Base-by-base conservation (phyloP, 2,797 vertebrate species). In the Poeciliopsis paucimaculata region DNA sequence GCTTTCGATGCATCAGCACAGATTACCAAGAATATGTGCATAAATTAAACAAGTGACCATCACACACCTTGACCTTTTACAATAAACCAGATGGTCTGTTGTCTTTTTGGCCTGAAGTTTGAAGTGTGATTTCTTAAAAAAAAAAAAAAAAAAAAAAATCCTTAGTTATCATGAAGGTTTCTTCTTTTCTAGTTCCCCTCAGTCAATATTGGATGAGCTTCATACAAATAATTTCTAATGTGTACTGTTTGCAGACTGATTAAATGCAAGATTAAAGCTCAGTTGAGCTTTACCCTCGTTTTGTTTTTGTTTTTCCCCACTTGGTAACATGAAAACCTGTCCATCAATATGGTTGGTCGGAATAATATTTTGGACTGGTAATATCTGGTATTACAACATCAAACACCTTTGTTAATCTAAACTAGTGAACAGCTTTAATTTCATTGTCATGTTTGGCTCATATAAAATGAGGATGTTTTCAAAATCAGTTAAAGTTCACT, bases 1-100 rank as follows among this genome's bases (percentile, higher is more conserved):
- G 41, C 23, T 45, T 46, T 15, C 1, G 26, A 16, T 45, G 41
- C n/a, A 41, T 70, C 64, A n/a, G 12, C n/a, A 31, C 55, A 60
- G 11, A 60, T 60, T 60, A 13, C 60, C 60, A 34, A 64, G 60
- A 64, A 34, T 18, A 64, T 64, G 60, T 31, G 60, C 60, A 34
- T 64, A 60, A 31, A 60, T 60, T n/a, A 60, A 60, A 60, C 55
- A 60, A 60, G 55, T 60, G 55, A 60, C 55, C 55, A 31, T 60
- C n/a, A 31, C 55, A 60, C 55, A 60, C 55, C 12, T 60, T 60
- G n/a, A 28, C n/a, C 55, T 60, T 60, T 60, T 60, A 31, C 12
- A 60, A 60, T 60, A 28, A 60, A 60, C 55, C 55, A 60, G n/a
- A 60, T 28, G 55, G 55, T 15, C 12, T 28, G 12, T 28, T 60